Evolutionary conservation across 2,888 invertebrate genomes (phyloP).

Genomic region (Ormyrus nitidulus): DNA sequence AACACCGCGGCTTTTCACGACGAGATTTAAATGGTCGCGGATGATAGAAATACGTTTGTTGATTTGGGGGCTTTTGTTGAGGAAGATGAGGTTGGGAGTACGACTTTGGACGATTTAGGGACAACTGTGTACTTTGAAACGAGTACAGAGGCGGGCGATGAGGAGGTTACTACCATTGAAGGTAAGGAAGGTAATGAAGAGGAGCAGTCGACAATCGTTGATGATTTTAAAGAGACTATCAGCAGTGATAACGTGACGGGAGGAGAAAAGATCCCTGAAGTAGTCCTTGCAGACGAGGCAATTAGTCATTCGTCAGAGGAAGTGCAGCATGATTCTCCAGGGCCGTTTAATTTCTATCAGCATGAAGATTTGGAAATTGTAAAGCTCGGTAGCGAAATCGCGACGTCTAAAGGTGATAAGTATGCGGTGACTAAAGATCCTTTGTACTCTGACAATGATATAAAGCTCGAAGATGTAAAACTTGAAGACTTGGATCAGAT

Average conservation of each 20-base stretch:
- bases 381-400: slow-evolving; percentile 69
- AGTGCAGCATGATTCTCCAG: slow-evolving; percentile 74
- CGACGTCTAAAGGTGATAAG: slow-evolving; percentile 37
- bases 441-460: slow-evolving; percentile 11
- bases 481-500: neutral
- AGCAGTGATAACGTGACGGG: too few relatives aligned
- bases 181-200: too few relatives aligned
- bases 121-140: too few relatives aligned
- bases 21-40: neutral
- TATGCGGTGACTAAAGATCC: slow-evolving; percentile 2
- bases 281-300: slow-evolving; percentile 32
- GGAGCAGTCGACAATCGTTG: too few relatives aligned
- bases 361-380: slow-evolving; percentile 76
- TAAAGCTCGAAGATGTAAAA: neutral
- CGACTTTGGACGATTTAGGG: too few relatives aligned
- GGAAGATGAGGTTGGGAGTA: too few relatives aligned
- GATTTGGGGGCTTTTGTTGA: neutral
- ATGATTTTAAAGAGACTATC: too few relatives aligned
- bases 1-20: neutral
- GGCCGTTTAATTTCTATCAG: slow-evolving; percentile 72
- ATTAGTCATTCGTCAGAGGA: slow-evolving; percentile 52
- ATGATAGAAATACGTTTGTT: too few relatives aligned
- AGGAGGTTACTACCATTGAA: too few relatives aligned
- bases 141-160: too few relatives aligned
- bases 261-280: neutral